Evolutionary conservation across 2,888 invertebrate species (phyloP).

Genomic region (Eupithecia subumbrata): DNA sequence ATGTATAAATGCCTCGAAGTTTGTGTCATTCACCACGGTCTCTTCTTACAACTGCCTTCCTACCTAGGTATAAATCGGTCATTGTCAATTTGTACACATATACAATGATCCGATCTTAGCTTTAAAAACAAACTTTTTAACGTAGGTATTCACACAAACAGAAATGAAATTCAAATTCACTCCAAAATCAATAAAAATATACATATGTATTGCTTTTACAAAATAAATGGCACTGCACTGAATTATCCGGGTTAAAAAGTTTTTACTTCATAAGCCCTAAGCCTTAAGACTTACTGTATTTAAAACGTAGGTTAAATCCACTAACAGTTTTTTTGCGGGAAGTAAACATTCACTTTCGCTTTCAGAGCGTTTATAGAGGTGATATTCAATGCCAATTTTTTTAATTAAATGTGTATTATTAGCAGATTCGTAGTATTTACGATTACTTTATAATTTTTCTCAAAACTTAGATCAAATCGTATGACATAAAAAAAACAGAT

Average conservation of each 20-base stretch:
- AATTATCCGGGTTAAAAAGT: neutral
- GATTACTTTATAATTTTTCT: conserved; percentile 18
- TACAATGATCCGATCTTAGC: neutral
- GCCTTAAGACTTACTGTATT: neutral
- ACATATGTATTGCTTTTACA: neutral
- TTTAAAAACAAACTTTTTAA: neutral
- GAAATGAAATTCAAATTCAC: too few relatives aligned
- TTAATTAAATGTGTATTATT: neutral
- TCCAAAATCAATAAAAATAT: too few relatives aligned
- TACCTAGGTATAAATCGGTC: too few relatives aligned
- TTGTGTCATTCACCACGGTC: neutral
- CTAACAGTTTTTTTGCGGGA: neutral
- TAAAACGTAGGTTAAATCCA: neutral
- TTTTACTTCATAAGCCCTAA: neutral
- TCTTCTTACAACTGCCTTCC: neutral
- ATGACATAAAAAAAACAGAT: conserved; percentile 32
- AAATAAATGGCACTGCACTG: neutral
- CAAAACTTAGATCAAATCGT: conserved; percentile 26
- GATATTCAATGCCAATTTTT: neutral
- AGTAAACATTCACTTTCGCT: neutral
- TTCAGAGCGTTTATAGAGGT: neutral
- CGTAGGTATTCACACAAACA: neutral
- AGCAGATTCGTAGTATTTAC: conserved; percentile 11
- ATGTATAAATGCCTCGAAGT: neutral
- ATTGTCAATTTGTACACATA: too few relatives aligned